Base-by-base conservation (phyloP, 2,888 invertebrate genomes). In the Octodonta nipae region DNA sequence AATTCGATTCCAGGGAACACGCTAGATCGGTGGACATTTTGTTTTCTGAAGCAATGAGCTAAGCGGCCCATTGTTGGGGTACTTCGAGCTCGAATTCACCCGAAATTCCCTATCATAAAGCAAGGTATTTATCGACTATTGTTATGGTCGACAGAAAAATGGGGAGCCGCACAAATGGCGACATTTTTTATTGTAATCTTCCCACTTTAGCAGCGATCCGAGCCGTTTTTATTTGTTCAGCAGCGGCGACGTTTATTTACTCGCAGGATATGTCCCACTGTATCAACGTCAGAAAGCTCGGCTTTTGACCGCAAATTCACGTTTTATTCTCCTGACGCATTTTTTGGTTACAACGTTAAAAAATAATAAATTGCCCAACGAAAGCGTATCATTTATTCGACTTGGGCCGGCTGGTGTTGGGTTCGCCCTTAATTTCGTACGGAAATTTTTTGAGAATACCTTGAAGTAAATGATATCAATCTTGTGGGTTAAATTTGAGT, bases 141-240 rank as follows among this genome's bases (percentile, higher is more conserved):
- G 52, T 50, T 50, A 44, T 32, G 36, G 41, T 33, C 28, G 41
- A 14, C 35, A 38, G 44, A 49, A 49, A 49, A 54, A 51, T 50
- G 44, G 43, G 45, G 45, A 36, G 31, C 37, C 34, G 34, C 38
- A 38, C 40, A 42, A 42, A 45, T 45, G 37, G 42, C 32, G 43
- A 38, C 45, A 49, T 49, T 49, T 49, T 50, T 52, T 49, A 49
- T 43, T 41, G 48, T 49, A 49, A 47, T 50, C 49, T 50, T 37
- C 10, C 12, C 26, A 26, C n/a, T n/a, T n/a, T n/a, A n/a, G n/a
- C n/a, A n/a, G n/a, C n/a, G n/a, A n/a, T n/a, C n/a, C n/a, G n/a
- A n/a, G n/a, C 10, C 22, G 22, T 10, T 33, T 38, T 35, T 34
- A 38, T 38, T 38, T 35, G 32, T 32, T 26, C 33, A 30, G 25